Base-by-base conservation (phyloP, 2,797 vertebrate species). In the Diceros bicornis region DNA sequence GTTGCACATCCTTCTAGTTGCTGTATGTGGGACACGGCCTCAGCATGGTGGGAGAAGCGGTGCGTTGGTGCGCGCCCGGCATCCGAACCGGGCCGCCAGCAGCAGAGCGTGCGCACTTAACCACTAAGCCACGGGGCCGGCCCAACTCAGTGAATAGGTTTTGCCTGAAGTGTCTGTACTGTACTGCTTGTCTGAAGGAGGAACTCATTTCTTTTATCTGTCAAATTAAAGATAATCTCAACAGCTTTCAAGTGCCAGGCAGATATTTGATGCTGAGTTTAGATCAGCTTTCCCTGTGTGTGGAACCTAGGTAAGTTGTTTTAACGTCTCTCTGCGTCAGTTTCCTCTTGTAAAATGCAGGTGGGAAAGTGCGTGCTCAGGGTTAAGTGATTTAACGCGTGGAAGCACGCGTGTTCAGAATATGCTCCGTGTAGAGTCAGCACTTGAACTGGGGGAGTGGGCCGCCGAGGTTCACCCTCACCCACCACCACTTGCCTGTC, bases 141-240 rank as follows among this genome's bases (percentile, higher is more conserved):
- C 37, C 37, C 37, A 37, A 37, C 37, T 37, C 37, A 37, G 37
- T 37, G 37, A 88, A 25, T 64, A 66, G 27, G 41, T 88, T 84
- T 91, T 90, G 66, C 52, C 81, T 87, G n/a, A 72, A 72, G 32
- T 78, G 29, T 84, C 50, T 68, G 13, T 77, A 37, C 37, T 59
- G 50, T 37, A 47, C 52, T 84, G 25, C 72, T 83, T 81, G 23
- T 95, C 37, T 77, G 94, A 96, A 90, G 68, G 61, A 90, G 62
- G 21, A 83, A 84, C 9, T 75, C 23, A 9, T 71, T 94, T 90
- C 34, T 32, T 14, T 71, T 71, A 18, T 62, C 27, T 81, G 4
- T 87, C 75, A 75, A 69, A 50, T 92, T 92, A 69, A 77, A 86
- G 69, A 20, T 93, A 83, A 90, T 87, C 23, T 62, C 50, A 32